These are phyloP conservation scores for Cactoblastis cactorum DNA, from an alignment of 2,888 invertebrate genomes.

Conservation along the genomic window DNA sequence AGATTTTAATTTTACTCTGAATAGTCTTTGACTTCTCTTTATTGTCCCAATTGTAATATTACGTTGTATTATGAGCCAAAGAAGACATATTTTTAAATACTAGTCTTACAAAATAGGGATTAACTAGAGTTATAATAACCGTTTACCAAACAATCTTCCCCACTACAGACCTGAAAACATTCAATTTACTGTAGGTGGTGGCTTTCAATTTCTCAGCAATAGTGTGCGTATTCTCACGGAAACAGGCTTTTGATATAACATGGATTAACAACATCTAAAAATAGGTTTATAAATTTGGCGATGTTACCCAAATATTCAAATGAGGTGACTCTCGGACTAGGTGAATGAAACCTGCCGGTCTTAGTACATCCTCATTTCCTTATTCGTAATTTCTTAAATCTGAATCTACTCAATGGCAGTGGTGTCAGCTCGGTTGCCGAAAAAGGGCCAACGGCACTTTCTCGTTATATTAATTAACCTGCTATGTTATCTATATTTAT, in stretches of 20 bases:
- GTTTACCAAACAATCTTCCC: conserved; percentile 17
- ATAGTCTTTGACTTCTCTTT: conserved; percentile 25
- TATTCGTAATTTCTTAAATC: conserved; percentile 46
- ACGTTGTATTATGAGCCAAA: conserved; percentile 24
- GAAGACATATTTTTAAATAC: conserved; percentile 23
- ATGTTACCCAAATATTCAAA: conserved; percentile 12
- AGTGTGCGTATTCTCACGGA: conserved; percentile 41
- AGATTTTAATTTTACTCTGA: not conserved
- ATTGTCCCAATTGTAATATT: conserved; percentile 33
- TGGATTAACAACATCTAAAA: not conserved
- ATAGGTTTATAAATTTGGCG: conserved; percentile 2
- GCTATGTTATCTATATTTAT: conserved; percentile 32
- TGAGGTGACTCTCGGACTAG: conserved; percentile 14
- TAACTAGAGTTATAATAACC: conserved; percentile 21
- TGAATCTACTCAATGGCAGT: conserved; percentile 65
- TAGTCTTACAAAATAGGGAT: conserved; percentile 20
- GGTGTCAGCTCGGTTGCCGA: conserved; percentile 62
- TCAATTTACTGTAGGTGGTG: not conserved
- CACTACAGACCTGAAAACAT: not conserved
- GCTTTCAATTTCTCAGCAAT: not conserved
- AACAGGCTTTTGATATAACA: conserved; percentile 49
- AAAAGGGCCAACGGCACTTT: conserved; percentile 47
- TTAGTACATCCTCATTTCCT: conserved; percentile 36
- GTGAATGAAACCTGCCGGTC: conserved; percentile 21
- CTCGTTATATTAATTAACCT: conserved; percentile 34